Evolutionary conservation across 2,113 vertebrate species (phyloP).

Genomic region (Nyctibius bracteatus): DNA sequence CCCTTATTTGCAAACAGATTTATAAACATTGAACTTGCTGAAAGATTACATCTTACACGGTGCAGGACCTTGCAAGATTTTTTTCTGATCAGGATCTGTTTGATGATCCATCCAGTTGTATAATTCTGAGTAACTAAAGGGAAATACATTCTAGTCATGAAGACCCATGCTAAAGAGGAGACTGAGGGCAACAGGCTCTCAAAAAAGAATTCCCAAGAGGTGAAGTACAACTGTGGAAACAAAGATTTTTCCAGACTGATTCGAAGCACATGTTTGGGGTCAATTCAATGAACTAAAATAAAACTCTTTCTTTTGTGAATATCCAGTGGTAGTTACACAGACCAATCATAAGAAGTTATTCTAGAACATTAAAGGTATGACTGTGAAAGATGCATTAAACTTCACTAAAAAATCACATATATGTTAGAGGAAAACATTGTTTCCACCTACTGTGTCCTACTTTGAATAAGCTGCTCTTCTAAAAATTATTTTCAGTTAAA

Average conservation of each 20-base stretch:
- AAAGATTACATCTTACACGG: neutral
- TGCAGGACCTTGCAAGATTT: neutral
- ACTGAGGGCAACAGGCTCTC: neutral
- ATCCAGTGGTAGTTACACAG: neutral
- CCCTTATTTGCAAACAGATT: neutral
- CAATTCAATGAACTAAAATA: neutral
- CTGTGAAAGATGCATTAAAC: neutral
- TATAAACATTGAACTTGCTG: neutral
- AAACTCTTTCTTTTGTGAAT: neutral
- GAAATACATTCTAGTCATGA: neutral
- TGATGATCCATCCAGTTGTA: neutral
- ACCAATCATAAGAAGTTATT: neutral
- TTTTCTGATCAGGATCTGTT: neutral
- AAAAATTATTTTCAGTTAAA: neutral
- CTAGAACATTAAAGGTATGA: neutral
- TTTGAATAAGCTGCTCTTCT: neutral
- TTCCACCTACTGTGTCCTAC: neutral
- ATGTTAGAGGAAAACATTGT: neutral
- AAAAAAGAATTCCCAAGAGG: neutral
- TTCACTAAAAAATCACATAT: neutral
- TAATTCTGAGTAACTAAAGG: neutral
- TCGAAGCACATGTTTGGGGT: neutral
- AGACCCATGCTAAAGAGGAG: neutral
- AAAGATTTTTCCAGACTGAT: neutral
- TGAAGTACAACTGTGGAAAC: neutral